Base-by-base conservation (phyloP, 2,113 vertebrate species). In the Crotalus tigris region DNA sequence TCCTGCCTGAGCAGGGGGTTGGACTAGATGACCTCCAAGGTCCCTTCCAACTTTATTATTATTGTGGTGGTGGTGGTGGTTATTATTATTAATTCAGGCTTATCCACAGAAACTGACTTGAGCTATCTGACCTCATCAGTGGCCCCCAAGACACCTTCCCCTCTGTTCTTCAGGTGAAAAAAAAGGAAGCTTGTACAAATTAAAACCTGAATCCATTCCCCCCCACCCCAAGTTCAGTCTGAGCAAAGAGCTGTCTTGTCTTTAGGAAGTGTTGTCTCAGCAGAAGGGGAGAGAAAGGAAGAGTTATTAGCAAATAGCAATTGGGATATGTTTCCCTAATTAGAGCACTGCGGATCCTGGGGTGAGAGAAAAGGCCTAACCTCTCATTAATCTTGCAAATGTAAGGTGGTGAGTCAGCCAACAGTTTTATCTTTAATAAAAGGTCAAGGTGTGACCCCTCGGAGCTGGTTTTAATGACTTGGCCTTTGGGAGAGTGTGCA, bases 321-420 rank as follows among this genome's bases (percentile, higher is more conserved):
- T 23, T 6, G 29, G 90, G 17, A 92, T 59, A 58, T 44, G 9
- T 44, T 59, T 90, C 89, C 89, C 89, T 89, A 91, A 91, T 93
- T 89, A 93, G 86, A 88, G 57, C 81, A 51, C 3, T 8, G 59
- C n/a, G 11, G 59, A 69, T 92, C 85, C 64, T 53, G 26, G 26
- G 69, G 26, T 49, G 58, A 88, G 4, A 69, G 23, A 26, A 61
- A 10, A 46, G 57, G 39, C 13, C 23, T 9, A 5, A 0, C 33
- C 75, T 75, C 86, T 85, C 39, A 13, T 90, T 87, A 69, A 92
- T 90, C 93, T 92, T 39, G 29, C 58, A 90, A 58, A 57, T 9
- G 69, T 23, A 17, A 57, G 46, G 88, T 3, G 8, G 59, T 92
- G 88, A 87, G 64, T 85, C 87, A 92, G 39, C 39, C 29, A 23